Conservation (phyloP, 2,113 vertebrate species). For the Paradisaea rubra region DNA sequence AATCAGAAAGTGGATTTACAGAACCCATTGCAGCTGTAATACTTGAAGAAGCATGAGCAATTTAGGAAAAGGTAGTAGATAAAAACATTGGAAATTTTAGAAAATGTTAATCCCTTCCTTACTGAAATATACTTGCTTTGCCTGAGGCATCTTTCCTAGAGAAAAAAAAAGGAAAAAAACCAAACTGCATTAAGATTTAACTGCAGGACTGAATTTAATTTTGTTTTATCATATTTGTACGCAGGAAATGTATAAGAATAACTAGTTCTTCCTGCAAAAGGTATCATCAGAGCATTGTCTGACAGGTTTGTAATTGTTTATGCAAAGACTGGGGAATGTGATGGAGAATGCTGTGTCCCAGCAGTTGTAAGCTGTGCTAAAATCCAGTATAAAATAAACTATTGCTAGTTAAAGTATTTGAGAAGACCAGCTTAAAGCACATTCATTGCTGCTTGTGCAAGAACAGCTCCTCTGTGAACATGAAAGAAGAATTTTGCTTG, state of each 20-base stretch:
- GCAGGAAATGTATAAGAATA: background rate
- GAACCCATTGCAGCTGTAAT: constrained; percentile 1
- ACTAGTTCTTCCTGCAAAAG: background rate
- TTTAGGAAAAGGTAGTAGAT: constrained; percentile 13
- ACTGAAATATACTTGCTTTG: background rate
- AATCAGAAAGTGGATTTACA: constrained; percentile 22
- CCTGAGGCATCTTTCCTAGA: background rate
- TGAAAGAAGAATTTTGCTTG: background rate
- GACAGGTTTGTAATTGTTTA: background rate
- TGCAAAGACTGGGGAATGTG: background rate
- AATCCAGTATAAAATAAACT: background rate
- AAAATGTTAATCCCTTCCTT: constrained; percentile 18
- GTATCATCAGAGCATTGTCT: background rate
- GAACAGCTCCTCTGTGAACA: background rate
- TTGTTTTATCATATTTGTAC: background rate
- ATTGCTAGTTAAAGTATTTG: background rate
- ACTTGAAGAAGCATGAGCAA: constrained; percentile 10
- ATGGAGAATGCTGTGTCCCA: background rate
- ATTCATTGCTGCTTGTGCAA: background rate
- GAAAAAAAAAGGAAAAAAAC: background rate
- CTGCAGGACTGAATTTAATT: constrained; percentile 6
- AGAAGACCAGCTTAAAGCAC: background rate
- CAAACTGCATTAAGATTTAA: constrained; percentile 8
- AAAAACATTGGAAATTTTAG: constrained; percentile 12
- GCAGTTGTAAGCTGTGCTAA: background rate